Percentiles rank a stretch among this genome's conserved stretches.
phyloP scores from a whole-genome alignment of 2,113 vertebrate species.

The Balaenoptera acutorostrata region DNA sequence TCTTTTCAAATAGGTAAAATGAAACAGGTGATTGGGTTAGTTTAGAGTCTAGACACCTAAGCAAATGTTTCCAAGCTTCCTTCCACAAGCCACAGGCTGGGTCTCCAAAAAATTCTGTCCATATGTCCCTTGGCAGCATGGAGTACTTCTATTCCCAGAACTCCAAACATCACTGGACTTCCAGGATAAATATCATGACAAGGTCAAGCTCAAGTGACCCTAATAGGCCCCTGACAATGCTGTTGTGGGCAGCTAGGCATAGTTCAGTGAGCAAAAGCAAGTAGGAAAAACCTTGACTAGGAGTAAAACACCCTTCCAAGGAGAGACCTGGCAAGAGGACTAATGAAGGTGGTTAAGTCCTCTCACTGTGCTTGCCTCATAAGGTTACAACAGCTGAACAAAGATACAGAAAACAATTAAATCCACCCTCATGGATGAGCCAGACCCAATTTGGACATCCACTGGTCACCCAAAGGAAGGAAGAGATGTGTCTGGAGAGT shows the following conservation, averaged over 20 bases:
- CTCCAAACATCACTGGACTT: neutral
- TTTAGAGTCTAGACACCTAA: neutral
- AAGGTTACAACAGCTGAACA: neutral
- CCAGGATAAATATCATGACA: neutral
- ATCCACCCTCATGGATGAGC: fast-evolving
- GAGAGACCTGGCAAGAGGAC: neutral
- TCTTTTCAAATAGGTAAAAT: neutral
- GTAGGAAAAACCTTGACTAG: fast-evolving
- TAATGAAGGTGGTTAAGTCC: neutral
- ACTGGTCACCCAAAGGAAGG: neutral
- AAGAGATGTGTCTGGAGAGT: too few relatives aligned
- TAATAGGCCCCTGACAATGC: neutral
- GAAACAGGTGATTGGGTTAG: neutral
- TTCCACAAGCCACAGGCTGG: neutral
- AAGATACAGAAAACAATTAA: neutral
- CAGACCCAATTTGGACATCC: neutral
- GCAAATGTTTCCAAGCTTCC: neutral
- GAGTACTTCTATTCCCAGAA: neutral
- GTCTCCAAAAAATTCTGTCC: neutral
- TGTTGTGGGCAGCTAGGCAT: neutral
- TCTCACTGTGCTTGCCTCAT: neutral
- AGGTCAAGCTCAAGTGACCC: neutral
- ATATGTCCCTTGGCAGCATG: neutral
- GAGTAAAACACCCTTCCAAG: neutral
- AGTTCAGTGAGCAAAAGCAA: neutral